Conservation (phyloP, 1,140 invertebrate species). For the Mamestra configurata region DNA sequence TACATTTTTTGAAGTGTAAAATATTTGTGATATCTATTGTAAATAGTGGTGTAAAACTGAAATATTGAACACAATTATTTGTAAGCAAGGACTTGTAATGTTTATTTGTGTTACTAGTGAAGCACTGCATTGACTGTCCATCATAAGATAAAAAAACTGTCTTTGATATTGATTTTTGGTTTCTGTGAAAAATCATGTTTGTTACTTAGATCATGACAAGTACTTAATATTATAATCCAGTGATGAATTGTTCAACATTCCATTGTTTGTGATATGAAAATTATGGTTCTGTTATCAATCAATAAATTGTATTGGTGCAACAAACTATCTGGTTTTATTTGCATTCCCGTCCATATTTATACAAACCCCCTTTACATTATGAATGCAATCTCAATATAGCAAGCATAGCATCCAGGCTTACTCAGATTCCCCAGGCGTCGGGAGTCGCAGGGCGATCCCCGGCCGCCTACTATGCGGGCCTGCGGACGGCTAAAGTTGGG, state of each 20-base stretch:
- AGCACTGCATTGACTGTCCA: slow-evolving; percentile 42
- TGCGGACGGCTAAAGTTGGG: no score
- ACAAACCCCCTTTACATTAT: no score
- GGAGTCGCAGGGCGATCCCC: no score
- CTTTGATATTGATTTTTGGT: slow-evolving; percentile 45
- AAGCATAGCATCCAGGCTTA: no score
- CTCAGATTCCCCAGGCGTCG: no score
- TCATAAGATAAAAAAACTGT: neutral
- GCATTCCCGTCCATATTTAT: neutral
- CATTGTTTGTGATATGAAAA: slow-evolving; percentile 64
- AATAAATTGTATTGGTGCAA: slow-evolving; percentile 57
- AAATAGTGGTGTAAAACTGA: slow-evolving; percentile 35
- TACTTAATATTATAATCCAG: slow-evolving; percentile 23
- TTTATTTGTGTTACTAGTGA: slow-evolving; percentile 20
- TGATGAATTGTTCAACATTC: slow-evolving; percentile 58
- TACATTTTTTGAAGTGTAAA: slow-evolving; percentile 44
- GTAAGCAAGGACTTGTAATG: slow-evolving; percentile 28
- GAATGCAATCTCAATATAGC: no score
- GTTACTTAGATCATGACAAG: slow-evolving; percentile 47
- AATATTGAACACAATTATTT: slow-evolving; percentile 43
- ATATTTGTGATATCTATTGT: slow-evolving; percentile 50
- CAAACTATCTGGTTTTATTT: slow-evolving; percentile 43
- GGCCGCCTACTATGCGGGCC: no score
- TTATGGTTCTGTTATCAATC: slow-evolving; percentile 62
- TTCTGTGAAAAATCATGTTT: slow-evolving; percentile 45